Base-by-base conservation (phyloP, 2,797 vertebrate genomes). In the Bovichtus diacanthus region DNA sequence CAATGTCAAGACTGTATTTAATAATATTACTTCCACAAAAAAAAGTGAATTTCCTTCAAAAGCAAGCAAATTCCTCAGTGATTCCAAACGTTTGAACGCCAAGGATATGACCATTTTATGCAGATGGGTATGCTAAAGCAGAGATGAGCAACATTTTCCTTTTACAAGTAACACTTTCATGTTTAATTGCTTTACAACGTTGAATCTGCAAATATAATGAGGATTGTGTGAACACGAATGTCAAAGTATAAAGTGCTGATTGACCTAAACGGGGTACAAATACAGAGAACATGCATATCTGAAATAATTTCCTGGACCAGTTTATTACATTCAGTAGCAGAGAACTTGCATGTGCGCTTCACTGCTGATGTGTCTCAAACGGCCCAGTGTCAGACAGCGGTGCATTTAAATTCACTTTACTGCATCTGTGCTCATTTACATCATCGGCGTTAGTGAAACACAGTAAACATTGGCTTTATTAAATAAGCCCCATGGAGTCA, bases 391-490 rank as follows among this genome's bases (percentile, higher is more conserved):
- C 69, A 54, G 70, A 51, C 23, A 0, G 59, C 41, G n/a, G 65
- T 44, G 66, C 51, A 74, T 80, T 81, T 74, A 80, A 80, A 85
- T 70, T 80, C 70, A 70, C 73, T 83, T 78, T 80, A 80, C 63
- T 59, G 55, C 74, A 76, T 74, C 75, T 77, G 60, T 31, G 72
- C 60, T 75, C 63, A 67, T 76, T 87, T 74, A 62, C 49, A 76
- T 74, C 66, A 69, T 82, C 68, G 59, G 66, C 23, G 31, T 65
- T 70, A 19, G 56, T 67, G 68, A 78, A 73, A 76, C 71, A 76
- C 18, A 70, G 34, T 62, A 65, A 73, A 82, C 63, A 76, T 62
- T 65, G 15, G 27, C 74, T 74, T 58, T 31, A 25, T 43, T 75
- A 79, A 85, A 79, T 77, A 62, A 83, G 34, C 59, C 49, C 47